Conservation (phyloP, 2,888 invertebrate species). For the Mythimna vitellina region DNA sequence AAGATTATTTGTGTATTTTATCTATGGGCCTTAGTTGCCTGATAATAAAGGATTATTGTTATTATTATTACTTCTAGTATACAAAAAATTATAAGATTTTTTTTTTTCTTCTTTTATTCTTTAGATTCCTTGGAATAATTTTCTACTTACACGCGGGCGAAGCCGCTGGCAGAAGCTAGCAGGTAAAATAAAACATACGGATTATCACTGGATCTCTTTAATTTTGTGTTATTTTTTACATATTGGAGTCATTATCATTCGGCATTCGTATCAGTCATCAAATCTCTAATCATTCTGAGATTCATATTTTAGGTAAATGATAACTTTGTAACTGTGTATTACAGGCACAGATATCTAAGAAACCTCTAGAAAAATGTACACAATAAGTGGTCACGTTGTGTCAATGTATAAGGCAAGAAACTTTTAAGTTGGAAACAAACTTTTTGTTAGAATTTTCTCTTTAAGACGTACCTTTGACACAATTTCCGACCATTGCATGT, state of each 20-base stretch:
- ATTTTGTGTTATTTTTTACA: conserved; percentile 44
- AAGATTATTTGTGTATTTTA: too few species aligned
- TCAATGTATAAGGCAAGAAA: background rate
- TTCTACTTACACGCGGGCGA: too few species aligned
- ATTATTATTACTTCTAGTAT: too few species aligned
- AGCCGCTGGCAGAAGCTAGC: background rate
- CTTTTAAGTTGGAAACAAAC: conserved; percentile 5
- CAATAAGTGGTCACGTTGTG: conserved; percentile 1
- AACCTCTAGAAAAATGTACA: background rate
- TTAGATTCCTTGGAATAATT: too few species aligned
- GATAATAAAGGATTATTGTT: too few species aligned
- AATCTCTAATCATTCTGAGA: conserved; percentile 48
- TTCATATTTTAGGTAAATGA: conserved; percentile 30
- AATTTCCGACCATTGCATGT: background rate
- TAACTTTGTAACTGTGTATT: conserved; percentile 5
- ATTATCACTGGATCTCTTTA: conserved; percentile 43
- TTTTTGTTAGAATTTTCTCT: background rate
- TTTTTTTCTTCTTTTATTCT: too few species aligned
- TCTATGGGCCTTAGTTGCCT: too few species aligned
- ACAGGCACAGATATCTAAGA: conserved; percentile 2
- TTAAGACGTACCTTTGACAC: background rate
- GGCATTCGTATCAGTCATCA: conserved; percentile 41
- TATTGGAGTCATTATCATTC: conserved; percentile 27
- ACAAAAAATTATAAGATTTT: too few species aligned
- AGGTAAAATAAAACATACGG: conserved; percentile 10